Evolutionary conservation across 1,140 invertebrate species (phyloP), one percentile per base, ranked within the genome.

Genomic region (Drosophila hydei): DNA sequence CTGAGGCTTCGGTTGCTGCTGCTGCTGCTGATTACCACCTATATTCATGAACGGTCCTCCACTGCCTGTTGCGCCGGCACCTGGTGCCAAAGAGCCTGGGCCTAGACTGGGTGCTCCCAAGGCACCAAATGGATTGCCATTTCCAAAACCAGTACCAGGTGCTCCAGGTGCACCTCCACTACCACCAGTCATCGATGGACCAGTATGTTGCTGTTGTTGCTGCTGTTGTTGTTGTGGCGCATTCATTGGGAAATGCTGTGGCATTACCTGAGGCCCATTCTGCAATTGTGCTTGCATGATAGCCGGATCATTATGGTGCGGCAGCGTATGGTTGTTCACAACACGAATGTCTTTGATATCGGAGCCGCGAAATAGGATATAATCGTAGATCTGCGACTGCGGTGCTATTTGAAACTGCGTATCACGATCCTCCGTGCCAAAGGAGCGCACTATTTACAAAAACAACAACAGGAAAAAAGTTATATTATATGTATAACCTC

Each of bases 301-400:
- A 47, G 98, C 98, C 56, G 98, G 98, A 94, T 99, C 98, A 94
- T 97, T 95, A 91, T 96, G 93, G 90, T 97, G 94, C 25, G 95
- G 93, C 59, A 93, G 93, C 42, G 95, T 95, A 94, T 94, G 81
- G 56, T 87, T 96, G 90, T 95, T 96, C 43, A 98, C 95, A 63
- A 99, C 98, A 92, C 97, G 95, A 80, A 99, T 97, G 92, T 99
- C 99, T 93, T 99, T 99, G 88, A 99, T 99, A 92, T 99, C 99
- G 76, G 97, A 96, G 25, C 98, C 99, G 73, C 98, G 94, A 93
- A 99, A 99, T 54, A 99, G 95, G 77, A 99, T 99, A 92, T 98
- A 99, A 89, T 99, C 99, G 93, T 99, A 99, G 33, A 99, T 95
- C 92, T 99, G 98, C 93, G 97, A 98, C 91, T 99, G 96, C 42